Evolutionary conservation across 2,888 invertebrate species (phyloP), one percentile per base, ranked within the genome.

Genomic region (Drosophila macrospina): DNA sequence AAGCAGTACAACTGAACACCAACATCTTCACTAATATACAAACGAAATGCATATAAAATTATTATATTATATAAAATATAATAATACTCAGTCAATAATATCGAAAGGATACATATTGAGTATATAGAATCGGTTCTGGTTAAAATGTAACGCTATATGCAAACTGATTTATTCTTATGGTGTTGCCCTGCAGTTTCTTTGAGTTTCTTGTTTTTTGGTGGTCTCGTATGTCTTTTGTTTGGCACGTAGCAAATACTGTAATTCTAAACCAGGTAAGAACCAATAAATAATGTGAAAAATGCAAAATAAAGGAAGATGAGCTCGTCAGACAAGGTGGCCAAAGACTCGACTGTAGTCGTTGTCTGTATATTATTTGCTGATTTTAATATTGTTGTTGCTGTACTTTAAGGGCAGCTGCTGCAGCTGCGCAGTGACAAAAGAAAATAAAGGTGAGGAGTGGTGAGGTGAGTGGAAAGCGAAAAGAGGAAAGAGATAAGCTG

Each of bases 221-320:
- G 74, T 74, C 59, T 59, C 55, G 54, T 32, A 37, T 57, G 52
- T 66, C 80, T 79, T 86, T 77, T 86, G 77, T 86, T 88, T 79
- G 74, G 65, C 80, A 88, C 88, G 80, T 79, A 70, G 60, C 75
- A 68, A 66, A 70, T 72, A 73, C 65, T 84, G 85, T 88, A 88
- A 86, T 84, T 84, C 85, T 86, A 85, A 84, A 88, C 87, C 85
- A 63, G 64, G 52, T 56, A 73, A 54, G 54, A 48, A 64, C 57
- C 55, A 66, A 65, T 78, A 74, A 74, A 70, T 70, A 67, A 73
- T 51, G 78, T 30, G 60, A 73, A 67, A 56, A 47, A 74, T 56
- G 66, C 78, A 73, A 73, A 76, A 78, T 36, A 34, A 28, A 54
- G 45, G 36, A 60, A 50, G 57, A 61, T 34, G 6, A 54, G 36